Evolutionary conservation across 1,140 invertebrate species (phyloP).

Genomic region (Bombus impatiens): DNA sequence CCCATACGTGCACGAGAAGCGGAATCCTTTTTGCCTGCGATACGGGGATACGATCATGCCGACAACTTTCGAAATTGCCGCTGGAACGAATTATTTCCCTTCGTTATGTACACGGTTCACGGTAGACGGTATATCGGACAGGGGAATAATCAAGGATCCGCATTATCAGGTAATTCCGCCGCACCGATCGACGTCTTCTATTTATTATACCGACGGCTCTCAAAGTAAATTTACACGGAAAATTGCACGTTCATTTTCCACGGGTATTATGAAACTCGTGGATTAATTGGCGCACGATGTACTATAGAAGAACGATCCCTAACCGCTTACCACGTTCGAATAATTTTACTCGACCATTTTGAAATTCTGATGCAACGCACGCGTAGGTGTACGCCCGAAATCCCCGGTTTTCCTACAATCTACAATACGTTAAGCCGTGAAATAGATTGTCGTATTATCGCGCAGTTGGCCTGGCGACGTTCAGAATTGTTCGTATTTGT

Average conservation of each 20-base stretch:
- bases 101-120: slow-evolving; percentile 45
- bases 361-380: slow-evolving; percentile 12
- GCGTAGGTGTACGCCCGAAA: slow-evolving; percentile 39
- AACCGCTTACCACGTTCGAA: slow-evolving; percentile 1
- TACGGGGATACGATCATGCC: slow-evolving; percentile 62
- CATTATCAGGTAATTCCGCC: slow-evolving; percentile 23
- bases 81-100: slow-evolving; percentile 64
- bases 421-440: slow-evolving; percentile 62
- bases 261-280: neutral
- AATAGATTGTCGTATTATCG: slow-evolving; percentile 67
- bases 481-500: slow-evolving; percentile 72
- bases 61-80: slow-evolving; percentile 65
- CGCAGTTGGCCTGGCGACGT: slow-evolving; percentile 61
- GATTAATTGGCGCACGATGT: neutral
- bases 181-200: slow-evolving; percentile 1
- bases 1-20: slow-evolving; percentile 70
- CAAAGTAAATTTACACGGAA: slow-evolving; percentile 27
- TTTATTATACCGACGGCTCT: neutral
- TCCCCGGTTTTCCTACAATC: slow-evolving; percentile 28
- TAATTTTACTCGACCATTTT: slow-evolving; percentile 39
- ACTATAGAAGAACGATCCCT: neutral
- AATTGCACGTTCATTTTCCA: slow-evolving; percentile 15
- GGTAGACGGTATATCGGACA: slow-evolving; percentile 48
- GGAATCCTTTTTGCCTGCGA: slow-evolving; percentile 74
- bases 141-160: slow-evolving; percentile 49